phyloP scores from a whole-genome alignment of 2,888 invertebrate genomes.

The Drosophila mimica region DNA sequence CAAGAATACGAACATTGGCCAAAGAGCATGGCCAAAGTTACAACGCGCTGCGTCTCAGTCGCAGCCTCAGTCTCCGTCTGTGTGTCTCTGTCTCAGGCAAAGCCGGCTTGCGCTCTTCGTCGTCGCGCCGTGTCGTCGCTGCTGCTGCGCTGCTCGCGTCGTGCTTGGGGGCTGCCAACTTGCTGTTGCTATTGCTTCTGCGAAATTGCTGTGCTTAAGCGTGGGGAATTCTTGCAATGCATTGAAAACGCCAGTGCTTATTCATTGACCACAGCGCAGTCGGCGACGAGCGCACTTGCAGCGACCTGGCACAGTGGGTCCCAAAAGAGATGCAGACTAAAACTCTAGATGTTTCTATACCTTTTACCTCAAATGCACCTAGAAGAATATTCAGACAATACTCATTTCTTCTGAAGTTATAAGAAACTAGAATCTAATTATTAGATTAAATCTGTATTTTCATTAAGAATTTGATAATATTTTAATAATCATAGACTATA shows the following conservation, averaged over 20 bases:
- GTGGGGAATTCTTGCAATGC: constrained; percentile 67
- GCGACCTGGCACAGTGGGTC: constrained; percentile 30
- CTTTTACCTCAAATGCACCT: not conserved
- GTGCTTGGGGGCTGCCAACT: constrained; percentile 52
- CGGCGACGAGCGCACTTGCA: constrained; percentile 13
- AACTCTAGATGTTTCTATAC: not conserved
- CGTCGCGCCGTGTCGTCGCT: constrained; percentile 15
- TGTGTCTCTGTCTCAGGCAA: constrained; percentile 35
- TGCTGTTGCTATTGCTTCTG: constrained; percentile 50
- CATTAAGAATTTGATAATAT: not conserved
- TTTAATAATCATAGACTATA: not conserved
- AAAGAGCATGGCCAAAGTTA: constrained; percentile 75
- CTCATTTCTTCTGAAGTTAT: not conserved
- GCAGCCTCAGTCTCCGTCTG: constrained; percentile 16
- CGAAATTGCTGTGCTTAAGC: constrained; percentile 49
- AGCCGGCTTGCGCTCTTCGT: constrained; percentile 52
- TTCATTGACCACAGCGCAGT: constrained; percentile 56
- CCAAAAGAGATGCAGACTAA: not conserved
- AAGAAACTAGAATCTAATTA: not conserved
- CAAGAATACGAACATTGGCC: constrained; percentile 64
- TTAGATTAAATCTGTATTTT: not conserved
- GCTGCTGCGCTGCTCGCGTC: constrained; percentile 36
- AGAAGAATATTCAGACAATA: not conserved
- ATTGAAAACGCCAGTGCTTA: constrained; percentile 57
- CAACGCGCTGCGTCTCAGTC: constrained; percentile 45